Evolutionary conservation across 1,140 invertebrate species (phyloP).

Genomic region (Scaptodrosophila lebanonensis): DNA sequence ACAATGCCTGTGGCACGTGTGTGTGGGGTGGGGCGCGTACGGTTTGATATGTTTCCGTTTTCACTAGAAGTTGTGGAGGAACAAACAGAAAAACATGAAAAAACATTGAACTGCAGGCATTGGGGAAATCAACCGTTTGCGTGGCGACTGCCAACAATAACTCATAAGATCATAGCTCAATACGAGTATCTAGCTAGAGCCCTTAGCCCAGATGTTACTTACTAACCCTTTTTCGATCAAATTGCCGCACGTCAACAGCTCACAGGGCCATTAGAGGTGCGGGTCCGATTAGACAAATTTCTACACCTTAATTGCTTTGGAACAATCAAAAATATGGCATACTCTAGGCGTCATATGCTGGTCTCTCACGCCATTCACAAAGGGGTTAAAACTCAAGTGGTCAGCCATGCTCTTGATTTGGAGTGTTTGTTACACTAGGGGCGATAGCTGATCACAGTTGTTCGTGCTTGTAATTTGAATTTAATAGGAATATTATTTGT

Average conservation of each 20-base stretch:
- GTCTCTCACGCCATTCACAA: slow-evolving; percentile 24
- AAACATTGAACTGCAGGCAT: neutral
- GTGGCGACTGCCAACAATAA: too few relatives aligned
- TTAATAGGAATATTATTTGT: slow-evolving; percentile 63
- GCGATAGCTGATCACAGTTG: slow-evolving; percentile 40
- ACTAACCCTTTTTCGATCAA: slow-evolving; percentile 16
- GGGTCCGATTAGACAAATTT: slow-evolving; percentile 49
- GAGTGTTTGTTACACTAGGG: neutral
- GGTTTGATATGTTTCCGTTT: slow-evolving; percentile 6
- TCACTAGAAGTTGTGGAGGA: slow-evolving; percentile 14
- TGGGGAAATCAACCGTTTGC: too few relatives aligned
- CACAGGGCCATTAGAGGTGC: slow-evolving; percentile 7
- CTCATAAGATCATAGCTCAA: too few relatives aligned
- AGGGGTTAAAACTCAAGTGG: slow-evolving; percentile 39
- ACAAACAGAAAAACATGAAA: neutral
- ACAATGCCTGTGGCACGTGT: slow-evolving; percentile 21
- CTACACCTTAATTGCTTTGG: slow-evolving; percentile 48
- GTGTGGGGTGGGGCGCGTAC: neutral
- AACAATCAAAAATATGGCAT: slow-evolving; percentile 42
- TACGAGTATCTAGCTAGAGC: neutral
- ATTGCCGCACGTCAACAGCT: slow-evolving; percentile 33
- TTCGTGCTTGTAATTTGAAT: slow-evolving; percentile 60
- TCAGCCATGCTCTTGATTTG: slow-evolving; percentile 30
- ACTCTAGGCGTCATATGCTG: slow-evolving; percentile 39
- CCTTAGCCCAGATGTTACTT: slow-evolving; percentile 20